Percentiles rank a stretch among this genome's conserved stretches.
phyloP scores from a whole-genome alignment of 2,113 vertebrate genomes.

The Holacanthus passer region DNA sequence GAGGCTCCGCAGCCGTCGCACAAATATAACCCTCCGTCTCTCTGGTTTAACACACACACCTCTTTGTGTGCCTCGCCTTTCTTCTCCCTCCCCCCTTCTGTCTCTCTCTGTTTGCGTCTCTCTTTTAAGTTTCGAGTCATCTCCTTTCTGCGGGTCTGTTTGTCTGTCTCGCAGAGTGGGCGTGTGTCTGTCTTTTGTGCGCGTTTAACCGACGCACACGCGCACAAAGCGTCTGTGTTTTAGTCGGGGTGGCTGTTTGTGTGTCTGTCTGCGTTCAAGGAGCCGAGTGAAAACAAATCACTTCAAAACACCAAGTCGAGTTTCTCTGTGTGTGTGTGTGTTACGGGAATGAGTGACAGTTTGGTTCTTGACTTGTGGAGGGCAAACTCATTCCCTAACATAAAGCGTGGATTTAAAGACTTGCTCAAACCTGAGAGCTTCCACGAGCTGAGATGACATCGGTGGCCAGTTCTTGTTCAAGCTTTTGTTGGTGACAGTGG shows the following conservation, averaged over 20 bases:
- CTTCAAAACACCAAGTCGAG: constrained; percentile 52
- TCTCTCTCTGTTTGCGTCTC: constrained; percentile 26
- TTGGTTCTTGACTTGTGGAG: no score
- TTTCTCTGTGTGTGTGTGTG: constrained; percentile 22
- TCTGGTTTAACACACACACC: constrained; percentile 44
- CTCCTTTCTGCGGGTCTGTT: constrained; percentile 31
- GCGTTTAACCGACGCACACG: no score
- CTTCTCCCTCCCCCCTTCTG: background rate
- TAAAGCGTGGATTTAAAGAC: no score
- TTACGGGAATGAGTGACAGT: no score
- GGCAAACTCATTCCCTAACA: no score
- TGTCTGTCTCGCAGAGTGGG: constrained; percentile 31
- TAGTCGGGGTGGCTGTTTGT: constrained; percentile 33
- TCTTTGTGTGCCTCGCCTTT: constrained; percentile 40
- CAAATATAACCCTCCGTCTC: constrained; percentile 46
- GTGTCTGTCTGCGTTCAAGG: constrained; percentile 41
- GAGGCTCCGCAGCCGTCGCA: constrained; percentile 40
- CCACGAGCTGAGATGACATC: no score
- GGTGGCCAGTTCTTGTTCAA: no score
- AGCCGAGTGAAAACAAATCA: constrained; percentile 60
- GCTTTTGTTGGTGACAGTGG: no score
- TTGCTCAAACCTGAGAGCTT: no score
- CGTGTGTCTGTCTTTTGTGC: constrained; percentile 33
- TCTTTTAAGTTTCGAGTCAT: constrained; percentile 53
- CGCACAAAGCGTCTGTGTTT: constrained; percentile 23